Evolutionary conservation across 2,113 vertebrate genomes (phyloP), one percentile per base, ranked within the genome.

Genomic region (Clarias macrocephalus): DNA sequence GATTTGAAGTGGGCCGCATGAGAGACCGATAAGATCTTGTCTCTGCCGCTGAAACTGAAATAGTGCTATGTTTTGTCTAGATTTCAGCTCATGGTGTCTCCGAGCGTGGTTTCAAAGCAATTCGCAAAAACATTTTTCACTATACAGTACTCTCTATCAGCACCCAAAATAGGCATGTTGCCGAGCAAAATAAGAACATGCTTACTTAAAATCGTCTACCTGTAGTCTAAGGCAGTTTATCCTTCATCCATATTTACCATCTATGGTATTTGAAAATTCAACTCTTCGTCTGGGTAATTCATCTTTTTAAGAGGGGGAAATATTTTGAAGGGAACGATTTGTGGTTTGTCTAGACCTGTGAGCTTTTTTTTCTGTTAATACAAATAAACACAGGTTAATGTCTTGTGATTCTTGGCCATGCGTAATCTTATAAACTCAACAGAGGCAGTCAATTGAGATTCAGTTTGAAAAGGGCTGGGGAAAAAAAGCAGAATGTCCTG

Each of bases 1-100:
- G 73, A 73, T 81, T 80, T 30, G 33, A 88, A 88, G 42, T 18
- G 25, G 56, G 76, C 21, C 62, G 15, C 68, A 70, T 80, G 63
- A 60, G 75, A 77, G 5, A n/a, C 25, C 7, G 54, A 57, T 79
- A 73, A 54, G 75, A 84, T 84, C 63, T 80, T 68, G 18, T 81
- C 52, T 63, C 25, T 52, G 33, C 68, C 63, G 83, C 62, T 84
- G 23, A 84, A 59, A n/a, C 56, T 25, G 30, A 21, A 84, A 84
- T 84, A 16, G 10, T 84, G 37, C 54, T 66, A 68, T 83, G 28
- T 85, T 30, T 72, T 72, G 37, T 73, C 37, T 16, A 68, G n/a
- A 21, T 83, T 42, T 77, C 87, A 82, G 68, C 42, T 57, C 42
- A 56, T 4, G 25, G 48, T 30, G 25, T 63, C 63, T 68, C 23